Base-by-base conservation (phyloP, 2,113 vertebrate species). In the crab-eating macaque (Macaca fascicularis) region DNA sequence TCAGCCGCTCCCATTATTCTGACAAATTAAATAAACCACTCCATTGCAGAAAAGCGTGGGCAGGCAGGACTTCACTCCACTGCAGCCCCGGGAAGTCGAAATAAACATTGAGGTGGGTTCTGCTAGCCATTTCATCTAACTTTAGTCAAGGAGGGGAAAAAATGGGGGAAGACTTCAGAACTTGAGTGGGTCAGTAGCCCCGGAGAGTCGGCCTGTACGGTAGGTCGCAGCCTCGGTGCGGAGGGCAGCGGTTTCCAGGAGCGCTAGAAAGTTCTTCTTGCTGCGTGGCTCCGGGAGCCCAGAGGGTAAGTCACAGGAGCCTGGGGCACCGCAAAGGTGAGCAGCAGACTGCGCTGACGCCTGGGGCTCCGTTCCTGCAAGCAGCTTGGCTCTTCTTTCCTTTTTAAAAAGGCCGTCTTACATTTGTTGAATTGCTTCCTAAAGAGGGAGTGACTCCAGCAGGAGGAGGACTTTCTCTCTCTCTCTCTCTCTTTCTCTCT, bases 21-120 rank as follows among this genome's bases (percentile, higher is more conserved):
- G 99, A 99, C 99, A 99, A 99, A 99, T 99, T 99, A 99, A 99
- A 99, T 99, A 99, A 99, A 99, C 99, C 99, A 99, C 99, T 98
- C 99, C 98, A 99, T 98, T 98, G 99, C 99, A 98, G 95, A 99
- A 98, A 99, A 99, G 98, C 99, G 98, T 96, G 97, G 99, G 98
- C 99, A 98, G 99, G 98, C 98, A 98, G 98, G 98, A 98, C 97
- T 98, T 97, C 97, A 40, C 98, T 98, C 98, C 98, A 98, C 98
- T 97, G 98, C 98, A 0, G 98, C 97, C 97, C 98, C 87, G 98
- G 98, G 98, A 98, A 98, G 98, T 98, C 97, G 98, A 90, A 98
- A 97, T 98, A 98, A 98, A 98, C 99, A 98, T 94, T 94, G 98
- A 98, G 98, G 98, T 95, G 0, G 84, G 84, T 98, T 97, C 98